Percentiles rank a stretch among this genome's conserved stretches.
phyloP scores from a whole-genome alignment of 2,113 vertebrate genomes.

The Mus musculus region GRCm39 chr12:14533001-14533500 shows the following conservation, averaged over 20 bases:
- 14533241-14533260: not conserved
- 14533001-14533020: not conserved
- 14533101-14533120: rapidly evolving
- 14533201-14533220: not conserved
- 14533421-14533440: not conserved
- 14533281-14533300: too few species aligned
- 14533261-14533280: not conserved
- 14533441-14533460: too few species aligned
- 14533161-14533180: not conserved
- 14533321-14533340: not conserved
- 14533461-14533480: not conserved
- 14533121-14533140: not conserved
- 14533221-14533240: not conserved
- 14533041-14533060: not conserved
- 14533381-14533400: not conserved
- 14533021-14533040: not conserved
- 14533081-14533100: not conserved
- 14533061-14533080: not conserved
- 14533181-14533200: not conserved
- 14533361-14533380: not conserved
- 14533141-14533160: not conserved
- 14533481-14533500: not conserved
- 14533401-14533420: not conserved
- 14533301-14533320: not conserved
- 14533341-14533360: too few species aligned